Evolutionary conservation across 2,888 invertebrate genomes (phyloP).

Genomic region (Ptychoptera albimana): DNA sequence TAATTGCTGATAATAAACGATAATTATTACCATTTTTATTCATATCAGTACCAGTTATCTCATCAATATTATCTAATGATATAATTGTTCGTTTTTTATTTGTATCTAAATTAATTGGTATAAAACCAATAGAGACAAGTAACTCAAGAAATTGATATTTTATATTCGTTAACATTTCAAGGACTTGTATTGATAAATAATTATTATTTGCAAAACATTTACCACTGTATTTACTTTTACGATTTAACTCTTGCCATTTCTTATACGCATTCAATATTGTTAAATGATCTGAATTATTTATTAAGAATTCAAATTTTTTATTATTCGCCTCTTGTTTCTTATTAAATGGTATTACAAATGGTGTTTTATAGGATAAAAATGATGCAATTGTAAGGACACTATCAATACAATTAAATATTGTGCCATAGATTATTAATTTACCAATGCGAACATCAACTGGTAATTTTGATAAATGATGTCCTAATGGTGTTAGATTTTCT

Average conservation of each 20-base stretch:
- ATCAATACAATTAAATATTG: conserved; percentile 82
- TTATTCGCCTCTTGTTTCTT: conserved; percentile 53
- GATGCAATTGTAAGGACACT: conserved; percentile 84
- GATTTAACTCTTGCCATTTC: conserved; percentile 64
- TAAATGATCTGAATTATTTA: conserved; percentile 76
- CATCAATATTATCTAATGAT: conserved; percentile 46
- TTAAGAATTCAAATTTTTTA: conserved; percentile 58
- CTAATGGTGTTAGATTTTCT: conserved; percentile 64
- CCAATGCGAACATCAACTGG: conserved; percentile 86
- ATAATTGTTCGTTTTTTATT: conserved; percentile 29
- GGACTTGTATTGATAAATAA: conserved; percentile 63
- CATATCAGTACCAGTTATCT: conserved; percentile 42
- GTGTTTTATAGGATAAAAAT: conserved; percentile 62
- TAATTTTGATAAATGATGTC: conserved; percentile 71
- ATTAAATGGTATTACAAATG: conserved; percentile 59
- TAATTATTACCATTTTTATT: conserved; percentile 61
- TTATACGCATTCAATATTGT: conserved; percentile 73
- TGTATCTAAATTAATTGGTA: conserved; percentile 47
- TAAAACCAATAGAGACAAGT: conserved; percentile 62
- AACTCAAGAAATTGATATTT: conserved; percentile 66
- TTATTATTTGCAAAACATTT: conserved; percentile 68
- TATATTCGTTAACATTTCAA: conserved; percentile 73
- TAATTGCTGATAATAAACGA: conserved; percentile 59
- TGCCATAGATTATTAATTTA: conserved; percentile 82
- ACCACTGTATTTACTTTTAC: conserved; percentile 52